Evolutionary conservation across 2,888 invertebrate species (phyloP), one percentile per base, ranked within the genome.

Genomic region (Dromius quadrimaculatus): DNA sequence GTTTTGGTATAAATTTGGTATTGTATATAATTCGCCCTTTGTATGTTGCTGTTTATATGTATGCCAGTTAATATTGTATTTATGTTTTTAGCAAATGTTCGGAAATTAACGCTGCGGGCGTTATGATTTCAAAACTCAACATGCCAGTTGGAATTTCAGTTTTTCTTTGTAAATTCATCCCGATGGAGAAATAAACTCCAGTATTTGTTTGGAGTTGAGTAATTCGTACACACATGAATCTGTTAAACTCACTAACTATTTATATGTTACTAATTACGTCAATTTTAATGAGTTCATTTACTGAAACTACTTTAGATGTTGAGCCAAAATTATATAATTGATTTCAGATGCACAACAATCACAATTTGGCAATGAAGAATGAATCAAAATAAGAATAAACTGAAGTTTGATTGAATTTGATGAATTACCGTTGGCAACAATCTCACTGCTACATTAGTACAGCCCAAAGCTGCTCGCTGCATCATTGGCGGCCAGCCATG

Each of bases 1-100:
- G 43, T 63, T n/a, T 63, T 23, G 43, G 28, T 45, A 45, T 63
- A 63, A 63, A 45, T 63, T 63, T 63, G 43, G 23, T 63, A 41
- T 63, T 45, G 45, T 23, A 32, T 63, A 63, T 63, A 63, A 63
- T 63, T 63, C 45, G 15, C 63, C 28, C 63, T 63, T 63, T 63
- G 63, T 63, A 45, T 59, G 15, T 41, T 63, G 23, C 23, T 63
- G 63, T 63, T 62, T 62, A 62, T 45, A 19, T 15, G n/a, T 22
- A 41, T 13, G 13, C 20, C 41, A 61, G 15, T 34, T 19, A 17
- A 57, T 57, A 57, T 34, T 15, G 57, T 63, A 63, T 63, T 63
- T 63, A 63, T 43, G 63, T 63, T 59, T 59, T 59, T 36, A 63
- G 13, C 63, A 45, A 45, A 63, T 43, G 43, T 63, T 63, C 63